Conservation (phyloP, 2,113 vertebrate species). For the Sakesphorus luctuosus region DNA sequence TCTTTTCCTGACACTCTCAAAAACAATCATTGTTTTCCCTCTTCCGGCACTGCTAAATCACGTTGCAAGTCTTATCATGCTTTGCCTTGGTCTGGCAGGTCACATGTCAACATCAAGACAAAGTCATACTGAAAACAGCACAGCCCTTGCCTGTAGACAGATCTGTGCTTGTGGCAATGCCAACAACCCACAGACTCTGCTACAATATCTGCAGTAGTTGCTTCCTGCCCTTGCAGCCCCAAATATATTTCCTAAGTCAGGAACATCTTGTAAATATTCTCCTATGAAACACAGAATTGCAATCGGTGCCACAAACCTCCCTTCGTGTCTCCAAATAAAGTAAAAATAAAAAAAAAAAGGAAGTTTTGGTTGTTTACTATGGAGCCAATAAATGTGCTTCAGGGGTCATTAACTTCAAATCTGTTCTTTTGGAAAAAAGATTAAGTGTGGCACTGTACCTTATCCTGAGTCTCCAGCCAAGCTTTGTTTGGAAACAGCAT, state of each 20-base stretch:
- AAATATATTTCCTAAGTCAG: background rate
- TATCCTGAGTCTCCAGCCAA: constrained; percentile 30
- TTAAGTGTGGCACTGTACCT: constrained; percentile 42
- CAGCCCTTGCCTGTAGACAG: background rate
- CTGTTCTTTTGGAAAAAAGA: constrained; percentile 40
- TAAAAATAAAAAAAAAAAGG: background rate
- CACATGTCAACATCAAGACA: constrained; percentile 41
- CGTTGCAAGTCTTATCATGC: background rate
- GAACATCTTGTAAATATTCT: background rate
- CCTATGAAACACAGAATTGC: background rate
- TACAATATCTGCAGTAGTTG: background rate
- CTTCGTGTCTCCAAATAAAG: background rate
- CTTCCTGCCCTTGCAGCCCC: background rate
- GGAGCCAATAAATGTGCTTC: background rate
- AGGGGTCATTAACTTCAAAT: constrained; percentile 37
- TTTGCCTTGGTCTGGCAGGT: background rate
- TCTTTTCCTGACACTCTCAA: constrained; percentile 44
- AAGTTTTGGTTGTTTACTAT: background rate
- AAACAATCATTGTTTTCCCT: constrained; percentile 63
- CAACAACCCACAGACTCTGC: background rate
- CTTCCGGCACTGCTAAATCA: constrained; percentile 52
- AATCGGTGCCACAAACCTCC: background rate
- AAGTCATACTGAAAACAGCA: constrained; percentile 19
- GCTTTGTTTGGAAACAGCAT: constrained; percentile 39
- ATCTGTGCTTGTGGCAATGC: background rate